A percentile compares a stretch with the other conserved stretches of the same genome.
Conservation (phyloP, 2,888 invertebrate genomes). For the Sphaeridia pumilis region DNA sequence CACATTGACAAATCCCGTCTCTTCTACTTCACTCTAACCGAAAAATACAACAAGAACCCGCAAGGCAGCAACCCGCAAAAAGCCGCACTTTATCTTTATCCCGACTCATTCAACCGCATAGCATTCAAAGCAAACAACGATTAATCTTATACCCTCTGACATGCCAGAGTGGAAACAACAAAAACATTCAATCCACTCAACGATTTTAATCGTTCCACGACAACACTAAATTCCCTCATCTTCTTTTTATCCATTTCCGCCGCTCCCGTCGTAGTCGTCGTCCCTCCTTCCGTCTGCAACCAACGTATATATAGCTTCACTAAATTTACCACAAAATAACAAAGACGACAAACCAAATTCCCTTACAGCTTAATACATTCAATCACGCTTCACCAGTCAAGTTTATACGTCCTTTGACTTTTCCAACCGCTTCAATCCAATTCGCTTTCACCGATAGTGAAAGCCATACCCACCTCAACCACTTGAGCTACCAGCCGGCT, state of each 20-base stretch:
- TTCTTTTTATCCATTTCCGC: not conserved
- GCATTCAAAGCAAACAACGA: conserved; percentile 34
- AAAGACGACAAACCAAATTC: too few species aligned
- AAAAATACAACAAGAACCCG: not conserved
- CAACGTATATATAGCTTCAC: too few species aligned
- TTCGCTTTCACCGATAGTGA: too few species aligned
- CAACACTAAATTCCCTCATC: conserved; percentile 1
- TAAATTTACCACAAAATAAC: too few species aligned
- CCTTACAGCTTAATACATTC: too few species aligned
- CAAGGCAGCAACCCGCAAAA: not conserved
- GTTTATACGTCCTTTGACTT: too few species aligned
- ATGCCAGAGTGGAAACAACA: conserved; percentile 15
- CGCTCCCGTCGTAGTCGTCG: not conserved
- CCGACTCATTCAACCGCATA: conserved; percentile 11
- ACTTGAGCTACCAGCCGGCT: too few species aligned
- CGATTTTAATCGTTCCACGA: conserved; percentile 13
- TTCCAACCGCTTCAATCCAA: too few species aligned
- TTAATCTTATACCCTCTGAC: conserved; percentile 27
- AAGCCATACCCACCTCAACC: too few species aligned
- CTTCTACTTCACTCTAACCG: conserved; percentile 8
- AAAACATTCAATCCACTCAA: conserved; percentile 17
- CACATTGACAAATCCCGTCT: too few species aligned
- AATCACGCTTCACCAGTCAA: too few species aligned
- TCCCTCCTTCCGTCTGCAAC: not conserved
- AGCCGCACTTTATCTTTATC: conserved; percentile 14